Evolutionary conservation across 2,113 vertebrate genomes (phyloP), one percentile per base, ranked within the genome.

Genomic region (Coptodon rendalli): DNA sequence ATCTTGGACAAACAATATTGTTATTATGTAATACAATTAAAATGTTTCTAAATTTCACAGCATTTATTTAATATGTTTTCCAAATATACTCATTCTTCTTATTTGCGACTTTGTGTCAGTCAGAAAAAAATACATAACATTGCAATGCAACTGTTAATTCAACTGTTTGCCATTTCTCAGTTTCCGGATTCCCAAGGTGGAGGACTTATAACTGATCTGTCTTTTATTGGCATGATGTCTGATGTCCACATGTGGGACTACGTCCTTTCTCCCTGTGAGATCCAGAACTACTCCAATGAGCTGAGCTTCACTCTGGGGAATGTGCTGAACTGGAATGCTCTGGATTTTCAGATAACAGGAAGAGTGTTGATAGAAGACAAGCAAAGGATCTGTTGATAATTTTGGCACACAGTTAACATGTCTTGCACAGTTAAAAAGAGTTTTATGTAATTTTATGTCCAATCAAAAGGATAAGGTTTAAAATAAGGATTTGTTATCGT

Each of bases 201-300:
- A 3, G 38, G 36, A 2, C 93, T 95, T 80, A 4, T 1, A 83
- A 29, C 29, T 29, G 2, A 54, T 1, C 93, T 94, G 87, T 87
- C 59, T 48, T 94, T 95, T 2, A 14, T 91, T 31, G 93, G 95
- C 24, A 94, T 94, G 92, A 87, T 93, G 59, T n/a, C 86, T 8
- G 93, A 95, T 31, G 88, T 95, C 29, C 89, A 95, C 83, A 93
- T 95, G 93, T 95, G 95, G 94, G 52, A 36, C 36, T 9, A 9
- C 36, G 3, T 3, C 36, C 8, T 36, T 9, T 36, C 36, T 3
- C 3, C 86, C 29, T 92, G 91, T 85, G 89, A 95, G 45, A 93
- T 95, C 34, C 43, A 66, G 6, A 52, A 27, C 3, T 94, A 90
- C 10, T 3, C 48, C 13, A 48, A 87, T 4, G 68, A 81, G 1